Evolutionary conservation across 1,140 invertebrate genomes (phyloP), one percentile per base, ranked within the genome.

Genomic region (Zeugodacus cucurbitae): DNA sequence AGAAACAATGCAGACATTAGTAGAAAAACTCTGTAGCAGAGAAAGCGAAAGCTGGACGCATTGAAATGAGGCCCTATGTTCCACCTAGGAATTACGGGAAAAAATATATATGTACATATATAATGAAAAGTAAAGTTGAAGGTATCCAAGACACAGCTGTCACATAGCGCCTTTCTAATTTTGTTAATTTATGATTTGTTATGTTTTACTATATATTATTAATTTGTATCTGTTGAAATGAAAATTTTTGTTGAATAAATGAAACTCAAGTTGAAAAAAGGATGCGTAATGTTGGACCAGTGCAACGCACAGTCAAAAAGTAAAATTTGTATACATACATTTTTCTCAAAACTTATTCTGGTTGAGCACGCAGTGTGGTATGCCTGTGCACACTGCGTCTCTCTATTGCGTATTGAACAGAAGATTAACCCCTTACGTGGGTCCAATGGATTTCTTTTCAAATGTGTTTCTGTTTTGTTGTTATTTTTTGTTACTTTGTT

Each of bases 351-450:
- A 90, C 88, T 90, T 87, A 90, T 58, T 90, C 90, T 90, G 70
- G 90, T 91, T 89, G 90, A 90, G 89, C 87, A 82, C 88, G 89
- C 90, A 90, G 90, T 90, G 91, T 74, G 90, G 78, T 34, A n/a
- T 32, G 14, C 22, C 48, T 59, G 85, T n/a, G 20, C 89, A 22
- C 89, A 89, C 90, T 92, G 44, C 44, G 44, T 26, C 74, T 82
- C 74, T 48, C 74, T 82, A 82, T 82, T 92, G 91, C 90, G 90
- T 90, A 91, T 90, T 90, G 87, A 90, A 92, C 88, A 89, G 11
- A 91, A 91, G 89, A 88, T 20, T 59, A 85, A 41, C 64, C 41
- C 4, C 7, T 48, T 82, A 0, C 41, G 26, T 14, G 32, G 44
- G 74, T 82, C 41, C n/a, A 82, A 82, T 48, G 48, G 48, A 54